phyloP scores from a whole-genome alignment of 2,888 invertebrate genomes.

The Anoncus sp. region DNA sequence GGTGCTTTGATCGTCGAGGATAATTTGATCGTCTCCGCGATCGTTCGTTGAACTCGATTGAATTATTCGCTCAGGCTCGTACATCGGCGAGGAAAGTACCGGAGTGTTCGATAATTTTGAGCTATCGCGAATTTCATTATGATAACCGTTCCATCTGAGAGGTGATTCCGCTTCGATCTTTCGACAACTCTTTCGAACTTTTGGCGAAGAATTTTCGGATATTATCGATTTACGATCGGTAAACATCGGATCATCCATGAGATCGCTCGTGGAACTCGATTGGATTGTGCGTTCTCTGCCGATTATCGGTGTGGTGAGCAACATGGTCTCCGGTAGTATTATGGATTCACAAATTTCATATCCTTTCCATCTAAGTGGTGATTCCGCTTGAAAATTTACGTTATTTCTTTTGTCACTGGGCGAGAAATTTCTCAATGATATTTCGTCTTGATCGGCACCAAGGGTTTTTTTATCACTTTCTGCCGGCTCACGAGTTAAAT shows the following conservation, averaged over 20 bases:
- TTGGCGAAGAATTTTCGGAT: neutral
- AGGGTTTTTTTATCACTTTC: no score
- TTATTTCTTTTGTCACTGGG: no score
- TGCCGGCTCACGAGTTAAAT: neutral
- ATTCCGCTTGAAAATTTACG: neutral
- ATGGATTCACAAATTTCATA: neutral
- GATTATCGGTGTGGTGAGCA: slow-evolving; percentile 1
- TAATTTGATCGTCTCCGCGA: neutral
- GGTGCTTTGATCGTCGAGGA: neutral
- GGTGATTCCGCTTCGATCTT: slow-evolving; percentile 3
- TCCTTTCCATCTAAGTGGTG: slow-evolving; percentile 14
- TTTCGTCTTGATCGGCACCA: no score
- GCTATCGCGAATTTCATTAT: slow-evolving; percentile 1
- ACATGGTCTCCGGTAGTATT: neutral
- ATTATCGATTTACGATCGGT: neutral
- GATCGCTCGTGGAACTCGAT: neutral
- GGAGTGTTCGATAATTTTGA: neutral
- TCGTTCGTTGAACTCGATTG: slow-evolving; percentile 39
- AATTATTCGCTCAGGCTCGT: slow-evolving; percentile 48
- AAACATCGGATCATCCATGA: neutral
- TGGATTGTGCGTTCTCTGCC: no score
- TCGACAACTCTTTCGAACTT: neutral
- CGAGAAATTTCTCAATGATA: no score
- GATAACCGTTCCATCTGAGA: slow-evolving; percentile 11
- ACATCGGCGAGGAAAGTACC: slow-evolving; percentile 20